Evolutionary conservation across 1,140 invertebrate genomes (phyloP).

Genomic region (Drosophila trapezifrons): DNA sequence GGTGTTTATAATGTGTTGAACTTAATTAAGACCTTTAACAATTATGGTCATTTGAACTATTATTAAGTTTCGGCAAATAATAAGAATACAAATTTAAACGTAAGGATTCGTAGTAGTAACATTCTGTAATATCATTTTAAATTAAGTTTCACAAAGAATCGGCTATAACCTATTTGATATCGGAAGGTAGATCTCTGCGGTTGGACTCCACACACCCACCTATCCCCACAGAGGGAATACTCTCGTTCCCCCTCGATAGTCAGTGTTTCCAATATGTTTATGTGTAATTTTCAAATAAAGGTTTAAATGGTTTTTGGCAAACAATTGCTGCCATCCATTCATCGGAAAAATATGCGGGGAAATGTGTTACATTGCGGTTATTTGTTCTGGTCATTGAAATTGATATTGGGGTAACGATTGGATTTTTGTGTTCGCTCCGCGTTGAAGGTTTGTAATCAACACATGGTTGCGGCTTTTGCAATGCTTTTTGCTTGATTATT

Average conservation of each 20-base stretch:
- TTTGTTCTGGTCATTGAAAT: conserved; percentile 78
- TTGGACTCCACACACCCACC: neutral
- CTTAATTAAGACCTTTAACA: no score
- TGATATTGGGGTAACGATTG: conserved; percentile 53
- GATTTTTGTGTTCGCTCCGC: conserved; percentile 32
- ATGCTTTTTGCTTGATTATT: conserved; percentile 74
- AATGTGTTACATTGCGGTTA: conserved; percentile 80
- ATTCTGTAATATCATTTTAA: neutral
- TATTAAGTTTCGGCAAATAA: no score
- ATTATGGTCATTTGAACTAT: no score
- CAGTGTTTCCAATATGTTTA: conserved; percentile 69
- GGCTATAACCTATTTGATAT: neutral
- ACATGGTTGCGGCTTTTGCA: conserved; percentile 69
- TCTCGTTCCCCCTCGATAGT: neutral
- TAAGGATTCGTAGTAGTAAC: no score
- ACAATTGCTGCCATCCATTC: conserved; percentile 58
- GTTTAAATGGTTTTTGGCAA: conserved; percentile 81
- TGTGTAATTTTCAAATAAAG: conserved; percentile 81
- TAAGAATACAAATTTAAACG: no score
- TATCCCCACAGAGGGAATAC: neutral
- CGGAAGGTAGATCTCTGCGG: no score
- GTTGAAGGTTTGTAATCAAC: conserved; percentile 72
- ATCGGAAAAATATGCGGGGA: conserved; percentile 52
- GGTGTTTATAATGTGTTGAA: no score
- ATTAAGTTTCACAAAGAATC: neutral